Percentiles rank a stretch among this genome's conserved stretches.
phyloP scores from a whole-genome alignment of 2,888 invertebrate genomes.

The Drosophila acutilabella region DNA sequence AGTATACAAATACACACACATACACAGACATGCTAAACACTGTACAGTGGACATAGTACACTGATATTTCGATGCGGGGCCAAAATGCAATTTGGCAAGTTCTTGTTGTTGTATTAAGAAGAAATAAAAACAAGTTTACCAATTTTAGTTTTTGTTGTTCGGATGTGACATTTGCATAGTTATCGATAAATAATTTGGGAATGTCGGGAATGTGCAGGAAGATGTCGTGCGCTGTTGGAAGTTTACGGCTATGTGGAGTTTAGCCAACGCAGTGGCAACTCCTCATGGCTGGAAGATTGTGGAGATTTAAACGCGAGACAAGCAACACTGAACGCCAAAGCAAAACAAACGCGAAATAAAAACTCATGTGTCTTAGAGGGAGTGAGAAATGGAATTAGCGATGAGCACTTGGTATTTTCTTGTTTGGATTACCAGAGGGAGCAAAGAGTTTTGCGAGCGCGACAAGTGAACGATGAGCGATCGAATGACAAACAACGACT shows the following conservation, averaged over 20 bases:
- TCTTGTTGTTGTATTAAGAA: slow-evolving; percentile 14
- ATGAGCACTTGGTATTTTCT: not conserved
- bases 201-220: slow-evolving; percentile 1
- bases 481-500: slow-evolving; percentile 70
- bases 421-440: not conserved
- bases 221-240: not conserved
- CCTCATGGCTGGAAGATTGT: not conserved
- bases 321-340: slow-evolving; percentile 33
- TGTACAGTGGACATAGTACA: not conserved
- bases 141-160: slow-evolving; percentile 46
- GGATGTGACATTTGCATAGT: slow-evolving; percentile 68
- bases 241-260: slow-evolving; percentile 13
- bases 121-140: slow-evolving; percentile 67
- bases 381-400: not conserved
- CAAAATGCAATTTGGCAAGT: slow-evolving; percentile 60
- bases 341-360: slow-evolving; percentile 38
- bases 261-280: slow-evolving; percentile 32
- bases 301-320: slow-evolving; percentile 19
- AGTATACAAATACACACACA: slow-evolving; percentile 15
- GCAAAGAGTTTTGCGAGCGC: slow-evolving; percentile 8
- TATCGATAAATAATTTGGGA: slow-evolving; percentile 17
- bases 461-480: slow-evolving; percentile 71
- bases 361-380: not conserved
- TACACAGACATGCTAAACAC: not conserved
- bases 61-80: slow-evolving; percentile 8